Base-by-base conservation (phyloP, 2,888 invertebrate species). In the Myathropa florea region DNA sequence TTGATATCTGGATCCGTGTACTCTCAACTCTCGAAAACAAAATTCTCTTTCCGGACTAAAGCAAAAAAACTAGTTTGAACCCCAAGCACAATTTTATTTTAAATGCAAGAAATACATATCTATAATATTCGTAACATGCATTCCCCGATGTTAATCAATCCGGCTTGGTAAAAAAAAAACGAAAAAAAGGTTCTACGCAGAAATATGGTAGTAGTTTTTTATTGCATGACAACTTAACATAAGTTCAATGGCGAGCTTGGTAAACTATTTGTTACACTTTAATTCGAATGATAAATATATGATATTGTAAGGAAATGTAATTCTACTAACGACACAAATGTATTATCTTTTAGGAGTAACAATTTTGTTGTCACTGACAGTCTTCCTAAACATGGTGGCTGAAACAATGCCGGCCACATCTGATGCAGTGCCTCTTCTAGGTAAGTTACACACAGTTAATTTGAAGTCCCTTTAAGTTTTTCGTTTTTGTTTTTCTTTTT, bases 331-430 rank as follows among this genome's bases (percentile, higher is more conserved):
- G 71, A 53, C 36, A 14, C 1, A 59, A 46, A 14, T 21, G 68
- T 63, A n/a, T 4, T 57, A 0, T 39, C 63, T 67, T 70, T 90
- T 94, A 97, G 98, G 98, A 94, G 98, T 99, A 90, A 98, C 98
- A 91, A 98, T 99, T 94, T 95, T 99, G 91, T 96, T 99, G 93
- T 98, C 98, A 92, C 95, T 99, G 94, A 98, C 98, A 93, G 98
- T 99, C 94, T 98, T 98, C 94, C 95, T 98, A 92, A 97, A 98
- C 94, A 97, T 98, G 96, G 98, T 98, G 91, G 98, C 98, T 90
- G 98, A 98, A 94, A 98, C 98, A 92, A 98, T 99, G 98, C 98
- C 98, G 90, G 98, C 98, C 91, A 98, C 98, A 88, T 98, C 98
- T 89, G 97, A 97, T 93, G 97, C 97, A 89, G 97, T 97, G 91